Conservation (phyloP, 2,113 vertebrate species). For the Tragelaphus imberbis region DNA sequence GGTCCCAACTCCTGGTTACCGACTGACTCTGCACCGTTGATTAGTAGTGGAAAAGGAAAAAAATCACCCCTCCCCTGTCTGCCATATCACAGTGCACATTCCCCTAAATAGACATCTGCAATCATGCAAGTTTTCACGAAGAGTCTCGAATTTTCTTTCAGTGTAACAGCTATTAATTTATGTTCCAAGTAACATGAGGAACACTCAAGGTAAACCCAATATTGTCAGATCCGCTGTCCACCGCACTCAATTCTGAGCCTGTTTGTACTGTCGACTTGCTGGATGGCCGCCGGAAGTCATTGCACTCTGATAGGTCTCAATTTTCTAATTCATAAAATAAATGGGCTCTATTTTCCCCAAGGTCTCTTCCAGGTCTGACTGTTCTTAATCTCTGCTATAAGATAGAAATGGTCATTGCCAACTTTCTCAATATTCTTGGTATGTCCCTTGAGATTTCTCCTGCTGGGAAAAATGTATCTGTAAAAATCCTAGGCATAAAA, state of each 20-base stretch:
- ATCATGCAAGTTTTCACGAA: not conserved
- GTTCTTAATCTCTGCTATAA: slow-evolving; percentile 35
- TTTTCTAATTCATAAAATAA: slow-evolving; percentile 62
- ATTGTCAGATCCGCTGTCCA: not conserved
- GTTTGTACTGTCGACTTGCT: not conserved
- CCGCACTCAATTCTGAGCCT: not conserved
- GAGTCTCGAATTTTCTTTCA: slow-evolving; percentile 11
- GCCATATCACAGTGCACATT: not conserved
- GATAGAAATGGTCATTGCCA: slow-evolving; percentile 50
- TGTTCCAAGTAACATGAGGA: not conserved
- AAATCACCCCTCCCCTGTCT: not conserved
- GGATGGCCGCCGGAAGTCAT: not conserved
- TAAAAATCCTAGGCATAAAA: slow-evolving; percentile 60
- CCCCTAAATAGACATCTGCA: not conserved
- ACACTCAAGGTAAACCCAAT: not conserved
- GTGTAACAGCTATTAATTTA: slow-evolving; percentile 7
- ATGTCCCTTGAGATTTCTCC: slow-evolving; percentile 20
- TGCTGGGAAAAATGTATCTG: slow-evolving; percentile 55
- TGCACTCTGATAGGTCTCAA: slow-evolving; percentile 6
- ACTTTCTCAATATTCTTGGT: slow-evolving; percentile 43
- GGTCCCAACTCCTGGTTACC: not conserved
- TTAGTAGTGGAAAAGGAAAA: not conserved
- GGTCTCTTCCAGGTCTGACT: slow-evolving; percentile 16
- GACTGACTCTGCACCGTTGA: not conserved
- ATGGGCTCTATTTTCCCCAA: slow-evolving; percentile 25